Conservation (phyloP, 2,113 vertebrate species). For the Antennarius striatus region DNA sequence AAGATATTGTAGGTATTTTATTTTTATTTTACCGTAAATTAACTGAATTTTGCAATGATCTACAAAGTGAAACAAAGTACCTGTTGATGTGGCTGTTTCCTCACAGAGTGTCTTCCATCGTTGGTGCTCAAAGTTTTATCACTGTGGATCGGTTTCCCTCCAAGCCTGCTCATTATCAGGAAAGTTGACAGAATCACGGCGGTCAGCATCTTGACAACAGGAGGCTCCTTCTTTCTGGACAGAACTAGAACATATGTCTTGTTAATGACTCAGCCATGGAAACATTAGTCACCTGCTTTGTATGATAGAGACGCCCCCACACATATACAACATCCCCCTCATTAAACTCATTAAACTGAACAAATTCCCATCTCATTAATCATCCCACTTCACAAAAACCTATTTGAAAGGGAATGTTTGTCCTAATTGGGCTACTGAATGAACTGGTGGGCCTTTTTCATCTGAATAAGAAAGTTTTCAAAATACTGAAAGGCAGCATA, state of each 20-base stretch:
- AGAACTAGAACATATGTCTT: slow-evolving; percentile 1
- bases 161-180: slow-evolving; percentile 35
- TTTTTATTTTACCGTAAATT: no score
- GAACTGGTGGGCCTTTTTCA: slow-evolving; percentile 2
- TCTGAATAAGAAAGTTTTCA: neutral
- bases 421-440: slow-evolving; percentile 63
- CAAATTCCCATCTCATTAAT: slow-evolving; percentile 49
- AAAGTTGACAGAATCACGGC: slow-evolving; percentile 43
- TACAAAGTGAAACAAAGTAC: slow-evolving; percentile 27
- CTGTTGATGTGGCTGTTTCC: slow-evolving; percentile 39
- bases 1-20: no score
- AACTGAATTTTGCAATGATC: neutral
- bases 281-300: slow-evolving; percentile 46
- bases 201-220: slow-evolving; percentile 37
- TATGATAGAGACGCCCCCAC: slow-evolving; percentile 14
- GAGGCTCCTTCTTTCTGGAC: slow-evolving; percentile 7
- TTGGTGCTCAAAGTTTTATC: slow-evolving; percentile 22
- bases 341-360: slow-evolving; percentile 16
- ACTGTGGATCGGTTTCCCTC: slow-evolving; percentile 22
- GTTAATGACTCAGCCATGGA: slow-evolving; percentile 25
- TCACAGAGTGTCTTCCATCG: slow-evolving; percentile 12
- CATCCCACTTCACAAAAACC: slow-evolving; percentile 8
- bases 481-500: no score
- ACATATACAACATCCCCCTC: neutral
- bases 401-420: slow-evolving; percentile 29